Evolutionary conservation across 2,797 vertebrate genomes (phyloP), one percentile per base, ranked within the genome.

Genomic region (Diplodus sargus): DNA sequence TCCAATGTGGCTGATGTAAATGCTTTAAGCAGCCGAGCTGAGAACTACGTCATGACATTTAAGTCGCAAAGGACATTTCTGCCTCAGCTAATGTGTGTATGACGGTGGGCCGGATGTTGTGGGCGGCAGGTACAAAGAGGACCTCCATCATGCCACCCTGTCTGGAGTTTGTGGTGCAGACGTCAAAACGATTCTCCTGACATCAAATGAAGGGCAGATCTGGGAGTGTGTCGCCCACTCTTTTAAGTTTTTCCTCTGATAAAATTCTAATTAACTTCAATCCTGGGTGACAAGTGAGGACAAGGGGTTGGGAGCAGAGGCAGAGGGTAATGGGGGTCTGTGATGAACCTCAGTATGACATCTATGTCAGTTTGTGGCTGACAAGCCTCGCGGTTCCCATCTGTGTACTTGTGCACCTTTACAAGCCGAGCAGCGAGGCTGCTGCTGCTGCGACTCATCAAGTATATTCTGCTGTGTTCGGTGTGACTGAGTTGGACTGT

Each of bases 221-320:
- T 74, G 43, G 81, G 65, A 77, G 70, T 16, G 76, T 78, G 75
- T 74, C 70, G 42, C 60, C 70, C 28, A 78, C 70, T 68, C 93
- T 94, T 93, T 94, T 74, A 93, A 86, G 87, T 78, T 70, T 28
- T 74, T 56, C 71, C 74, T 84, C 79, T 83, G 84, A 92, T 91
- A 89, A 90, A 88, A 90, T 92, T 91, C 84, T 76, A 93, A 94
- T 93, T 93, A 94, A 92, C 82, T 79, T 84, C 82, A 79, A 62
- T 63, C 47, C 68, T 43, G 42, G 81, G 74, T 63, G 73, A 81
- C 74, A 47, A 60, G 58, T 47, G 64, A 83, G 83, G 70, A 76
- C 54, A 67, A 49, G 51, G 25, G 15, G 23, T 28, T 49, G 39
- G 66, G 16, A 56, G 68, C 52, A 59, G 48, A 68, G 60, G 48